Evolutionary conservation across 2,888 invertebrate genomes (phyloP).

Genomic region (Cerastis leucographa): DNA sequence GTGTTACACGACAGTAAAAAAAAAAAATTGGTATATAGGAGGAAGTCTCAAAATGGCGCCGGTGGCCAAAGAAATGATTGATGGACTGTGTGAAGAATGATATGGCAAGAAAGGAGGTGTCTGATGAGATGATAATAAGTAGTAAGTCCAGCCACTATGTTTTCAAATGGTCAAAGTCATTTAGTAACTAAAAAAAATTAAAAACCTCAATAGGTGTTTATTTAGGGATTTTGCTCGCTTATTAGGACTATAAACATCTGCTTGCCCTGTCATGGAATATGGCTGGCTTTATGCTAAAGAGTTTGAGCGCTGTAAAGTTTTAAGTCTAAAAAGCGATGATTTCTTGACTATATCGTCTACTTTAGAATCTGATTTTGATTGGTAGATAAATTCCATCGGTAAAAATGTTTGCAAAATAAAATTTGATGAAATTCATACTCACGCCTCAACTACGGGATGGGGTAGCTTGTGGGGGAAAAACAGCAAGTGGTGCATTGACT

Average conservation of each 20-base stretch:
- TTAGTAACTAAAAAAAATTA: neutral
- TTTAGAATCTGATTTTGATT: neutral
- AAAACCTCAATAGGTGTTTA: neutral
- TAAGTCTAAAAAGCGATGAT: neutral
- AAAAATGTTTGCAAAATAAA: neutral
- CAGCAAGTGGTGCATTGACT: neutral
- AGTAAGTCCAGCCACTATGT: too few species aligned
- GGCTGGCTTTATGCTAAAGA: constrained; percentile 8
- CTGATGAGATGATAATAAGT: too few species aligned
- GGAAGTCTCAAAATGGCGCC: too few species aligned
- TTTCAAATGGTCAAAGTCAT: neutral
- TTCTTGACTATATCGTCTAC: neutral
- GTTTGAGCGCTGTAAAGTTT: neutral
- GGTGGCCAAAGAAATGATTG: too few species aligned
- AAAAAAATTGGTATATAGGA: too few species aligned
- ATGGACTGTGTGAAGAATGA: too few species aligned
- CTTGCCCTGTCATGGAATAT: too few species aligned
- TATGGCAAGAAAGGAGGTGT: too few species aligned
- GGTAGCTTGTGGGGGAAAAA: neutral
- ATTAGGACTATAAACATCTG: constrained; percentile 9
- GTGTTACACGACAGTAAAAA: too few species aligned
- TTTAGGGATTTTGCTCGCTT: constrained; percentile 19
- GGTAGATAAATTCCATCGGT: neutral
- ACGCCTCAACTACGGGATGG: constrained; percentile 7
- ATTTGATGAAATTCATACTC: neutral